These are phyloP conservation scores for Hecatera dysodea DNA, from an alignment of 2,888 invertebrate genomes.

Conservation along the genomic window DNA sequence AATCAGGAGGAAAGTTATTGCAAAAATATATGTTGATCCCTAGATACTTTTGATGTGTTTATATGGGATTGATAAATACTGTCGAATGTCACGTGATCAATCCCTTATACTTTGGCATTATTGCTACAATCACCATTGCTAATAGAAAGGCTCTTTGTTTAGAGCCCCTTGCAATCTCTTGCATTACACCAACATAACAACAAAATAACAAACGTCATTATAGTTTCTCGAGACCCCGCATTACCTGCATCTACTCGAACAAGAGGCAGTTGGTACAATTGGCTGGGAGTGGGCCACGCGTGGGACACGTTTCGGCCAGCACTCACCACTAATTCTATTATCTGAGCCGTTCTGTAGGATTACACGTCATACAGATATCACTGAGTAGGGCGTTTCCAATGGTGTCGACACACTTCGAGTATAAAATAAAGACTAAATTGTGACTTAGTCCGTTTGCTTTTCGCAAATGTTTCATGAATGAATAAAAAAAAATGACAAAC, in stretches of 20 bases:
- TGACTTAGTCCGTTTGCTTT: not conserved
- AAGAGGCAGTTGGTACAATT: constrained; percentile 47
- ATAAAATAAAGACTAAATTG: not conserved
- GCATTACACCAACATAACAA: constrained; percentile 12
- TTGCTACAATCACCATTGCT: too few species aligned
- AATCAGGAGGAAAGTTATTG: too few species aligned
- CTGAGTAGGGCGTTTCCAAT: constrained; percentile 38
- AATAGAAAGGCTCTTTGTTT: too few species aligned
- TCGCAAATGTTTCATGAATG: not conserved
- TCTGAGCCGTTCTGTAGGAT: constrained; percentile 59
- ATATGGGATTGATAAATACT: too few species aligned
- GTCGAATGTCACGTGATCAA: too few species aligned
- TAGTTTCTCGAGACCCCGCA: constrained; percentile 28
- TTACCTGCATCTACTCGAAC: constrained; percentile 32
- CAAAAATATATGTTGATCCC: too few species aligned
- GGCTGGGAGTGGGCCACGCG: constrained; percentile 56
- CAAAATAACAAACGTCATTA: constrained; percentile 21
- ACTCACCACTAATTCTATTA: constrained; percentile 68
- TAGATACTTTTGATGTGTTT: too few species aligned
- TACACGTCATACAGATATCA: constrained; percentile 62
- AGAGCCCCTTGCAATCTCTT: not conserved
- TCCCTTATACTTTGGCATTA: too few species aligned
- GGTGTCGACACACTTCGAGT: constrained; percentile 47
- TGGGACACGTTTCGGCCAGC: constrained; percentile 64
- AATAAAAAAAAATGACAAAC: too few species aligned